A percentile compares a stretch with the other conserved stretches of the same genome.
Evolutionary conservation across 2,113 vertebrate species (phyloP).

Genomic region (Petrocephalus microphthalmus): DNA sequence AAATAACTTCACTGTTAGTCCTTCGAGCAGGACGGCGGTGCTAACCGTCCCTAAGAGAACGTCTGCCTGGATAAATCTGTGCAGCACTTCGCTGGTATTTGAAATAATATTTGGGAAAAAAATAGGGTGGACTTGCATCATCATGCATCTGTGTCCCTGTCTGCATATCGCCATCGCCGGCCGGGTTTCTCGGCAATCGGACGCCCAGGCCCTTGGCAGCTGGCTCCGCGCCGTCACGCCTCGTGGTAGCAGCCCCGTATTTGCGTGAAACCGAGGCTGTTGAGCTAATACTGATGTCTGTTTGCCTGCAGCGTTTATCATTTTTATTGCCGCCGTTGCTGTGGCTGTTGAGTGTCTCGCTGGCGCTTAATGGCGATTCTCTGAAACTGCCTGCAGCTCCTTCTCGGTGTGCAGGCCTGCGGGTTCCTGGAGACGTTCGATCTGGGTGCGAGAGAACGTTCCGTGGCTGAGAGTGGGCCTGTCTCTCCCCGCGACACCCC

Average conservation of each 20-base stretch:
- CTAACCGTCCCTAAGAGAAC: background rate
- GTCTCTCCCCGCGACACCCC: conserved; percentile 22
- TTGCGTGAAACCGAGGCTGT: conserved; percentile 23
- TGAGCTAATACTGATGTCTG: conserved; percentile 2
- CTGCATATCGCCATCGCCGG: background rate
- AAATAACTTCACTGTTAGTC: background rate
- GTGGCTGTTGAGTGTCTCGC: background rate
- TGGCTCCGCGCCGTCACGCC: background rate
- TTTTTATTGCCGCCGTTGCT: conserved; percentile 7
- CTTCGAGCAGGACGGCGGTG: background rate
- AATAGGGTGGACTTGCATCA: background rate
- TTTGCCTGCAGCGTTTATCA: background rate
- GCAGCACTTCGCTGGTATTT: background rate
- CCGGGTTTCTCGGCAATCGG: background rate
- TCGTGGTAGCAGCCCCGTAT: background rate
- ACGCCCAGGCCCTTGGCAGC: background rate
- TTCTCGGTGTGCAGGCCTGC: background rate
- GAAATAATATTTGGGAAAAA: background rate
- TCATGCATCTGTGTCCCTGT: background rate
- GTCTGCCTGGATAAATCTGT: background rate
- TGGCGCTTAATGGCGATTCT: conserved; percentile 5
- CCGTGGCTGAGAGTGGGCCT: conserved; percentile 1
- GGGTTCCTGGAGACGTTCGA: background rate
- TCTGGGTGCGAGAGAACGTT: background rate
- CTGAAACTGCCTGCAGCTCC: background rate